Conservation (phyloP, 1,140 invertebrate species). For the Bursaphelenchus mucronatus region DNA sequence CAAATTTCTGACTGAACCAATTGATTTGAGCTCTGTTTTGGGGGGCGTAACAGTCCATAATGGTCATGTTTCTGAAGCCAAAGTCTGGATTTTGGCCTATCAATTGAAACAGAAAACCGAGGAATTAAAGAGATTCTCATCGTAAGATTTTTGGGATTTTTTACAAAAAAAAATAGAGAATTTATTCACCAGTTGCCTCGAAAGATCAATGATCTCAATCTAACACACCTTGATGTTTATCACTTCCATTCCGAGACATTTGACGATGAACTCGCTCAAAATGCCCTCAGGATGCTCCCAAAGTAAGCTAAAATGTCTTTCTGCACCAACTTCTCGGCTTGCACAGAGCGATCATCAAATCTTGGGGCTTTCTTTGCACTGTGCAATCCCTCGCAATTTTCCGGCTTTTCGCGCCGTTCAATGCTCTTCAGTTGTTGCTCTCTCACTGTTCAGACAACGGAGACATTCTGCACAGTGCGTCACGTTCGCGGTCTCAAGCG, state of each 20-base stretch:
- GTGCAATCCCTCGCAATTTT: too few relatives aligned
- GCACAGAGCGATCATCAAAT: too few relatives aligned
- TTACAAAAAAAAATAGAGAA: conserved; percentile 26
- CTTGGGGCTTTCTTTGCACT: too few relatives aligned
- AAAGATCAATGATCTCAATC: conserved; percentile 1
- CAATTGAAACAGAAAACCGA: conserved; percentile 40
- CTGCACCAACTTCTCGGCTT: neutral
- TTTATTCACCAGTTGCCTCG: conserved; percentile 35
- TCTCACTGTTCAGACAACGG: too few relatives aligned
- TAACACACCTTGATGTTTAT: conserved; percentile 35
- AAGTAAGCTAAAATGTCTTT: conserved; percentile 18
- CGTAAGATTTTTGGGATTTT: conserved; percentile 6
- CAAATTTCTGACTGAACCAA: conserved; percentile 37
- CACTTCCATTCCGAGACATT: conserved; percentile 53
- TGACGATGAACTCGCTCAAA: conserved; percentile 47
- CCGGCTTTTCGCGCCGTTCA: too few relatives aligned
- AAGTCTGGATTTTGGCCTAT: conserved; percentile 47
- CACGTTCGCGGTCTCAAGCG: too few relatives aligned
- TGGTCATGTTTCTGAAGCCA: conserved; percentile 28
- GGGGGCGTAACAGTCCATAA: conserved; percentile 36
- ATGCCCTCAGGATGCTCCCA: conserved; percentile 39
- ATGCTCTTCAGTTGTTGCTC: too few relatives aligned
- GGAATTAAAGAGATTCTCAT: conserved; percentile 19
- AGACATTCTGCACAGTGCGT: too few relatives aligned
- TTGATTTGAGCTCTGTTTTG: conserved; percentile 40